A percentile compares a stretch with the other conserved stretches of the same genome.
phyloP scores from a whole-genome alignment of 1,140 invertebrate species.

The Scaptodrosophila lebanonensis region DNA sequence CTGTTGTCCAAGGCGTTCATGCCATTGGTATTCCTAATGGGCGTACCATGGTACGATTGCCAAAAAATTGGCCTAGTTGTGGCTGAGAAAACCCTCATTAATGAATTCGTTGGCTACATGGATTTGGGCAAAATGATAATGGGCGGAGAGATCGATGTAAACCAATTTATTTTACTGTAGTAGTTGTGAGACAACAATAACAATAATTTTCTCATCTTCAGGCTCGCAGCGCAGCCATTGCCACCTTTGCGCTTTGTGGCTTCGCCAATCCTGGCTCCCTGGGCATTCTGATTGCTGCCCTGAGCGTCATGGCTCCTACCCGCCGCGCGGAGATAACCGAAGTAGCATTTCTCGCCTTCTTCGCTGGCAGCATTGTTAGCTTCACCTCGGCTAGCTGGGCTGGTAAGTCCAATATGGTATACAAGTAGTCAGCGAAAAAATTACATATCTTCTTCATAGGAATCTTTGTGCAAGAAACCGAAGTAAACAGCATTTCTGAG shows the following conservation, averaged over 20 bases:
- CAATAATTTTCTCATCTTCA: slow-evolving; percentile 57
- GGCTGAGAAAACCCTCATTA: slow-evolving; percentile 91
- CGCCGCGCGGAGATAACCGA: slow-evolving; percentile 14
- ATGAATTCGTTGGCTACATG: slow-evolving; percentile 93
- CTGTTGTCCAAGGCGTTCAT: slow-evolving; percentile 89
- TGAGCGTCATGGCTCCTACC: slow-evolving; percentile 31
- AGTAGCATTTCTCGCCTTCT: slow-evolving; percentile 23
- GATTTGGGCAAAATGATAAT: slow-evolving; percentile 82
- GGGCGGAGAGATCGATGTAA: slow-evolving; percentile 80
- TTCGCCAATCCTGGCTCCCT: slow-evolving; percentile 45
- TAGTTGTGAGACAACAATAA: too few species aligned
- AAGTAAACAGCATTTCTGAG: too few species aligned
- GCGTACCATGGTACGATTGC: slow-evolving; percentile 87
- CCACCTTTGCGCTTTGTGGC: slow-evolving; percentile 95
- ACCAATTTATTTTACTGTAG: background rate
- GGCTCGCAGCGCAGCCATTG: slow-evolving; percentile 86
- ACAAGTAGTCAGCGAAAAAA: too few species aligned
- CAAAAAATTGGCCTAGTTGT: slow-evolving; percentile 87
- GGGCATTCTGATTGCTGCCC: slow-evolving; percentile 32
- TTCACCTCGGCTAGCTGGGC: slow-evolving; percentile 39
- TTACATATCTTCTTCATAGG: too few species aligned
- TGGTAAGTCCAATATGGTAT: too few species aligned
- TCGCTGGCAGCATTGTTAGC: slow-evolving; percentile 40
- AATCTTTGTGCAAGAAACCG: too few species aligned
- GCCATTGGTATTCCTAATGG: slow-evolving; percentile 84